Conservation (phyloP, 1,140 invertebrate species). For the Propsilocerus akamusi region DNA sequence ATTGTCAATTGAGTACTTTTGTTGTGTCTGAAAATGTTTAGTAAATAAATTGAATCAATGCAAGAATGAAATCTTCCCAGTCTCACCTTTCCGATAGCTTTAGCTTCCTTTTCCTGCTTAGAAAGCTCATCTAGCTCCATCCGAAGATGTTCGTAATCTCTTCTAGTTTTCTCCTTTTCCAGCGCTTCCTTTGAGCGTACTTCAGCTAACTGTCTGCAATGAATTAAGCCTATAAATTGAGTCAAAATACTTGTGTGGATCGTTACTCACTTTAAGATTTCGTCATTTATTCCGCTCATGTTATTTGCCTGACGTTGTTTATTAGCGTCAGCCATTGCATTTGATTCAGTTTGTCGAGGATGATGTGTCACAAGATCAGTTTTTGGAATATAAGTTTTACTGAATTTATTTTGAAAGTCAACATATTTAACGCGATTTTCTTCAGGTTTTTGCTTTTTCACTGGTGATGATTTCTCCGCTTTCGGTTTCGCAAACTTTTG, state of each 20-base stretch:
- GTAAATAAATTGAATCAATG: neutral
- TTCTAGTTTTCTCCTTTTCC: constrained; percentile 4
- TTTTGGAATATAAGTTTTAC: constrained; percentile 11
- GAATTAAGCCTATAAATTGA: neutral
- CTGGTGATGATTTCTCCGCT: neutral
- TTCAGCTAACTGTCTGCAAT: neutral
- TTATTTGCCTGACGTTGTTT: neutral
- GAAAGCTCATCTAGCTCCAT: neutral
- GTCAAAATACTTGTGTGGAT: neutral
- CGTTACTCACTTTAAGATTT: neutral
- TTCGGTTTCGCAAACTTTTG: neutral
- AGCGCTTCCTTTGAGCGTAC: constrained; percentile 2
- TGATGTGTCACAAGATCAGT: constrained; percentile 3
- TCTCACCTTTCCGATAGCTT: neutral
- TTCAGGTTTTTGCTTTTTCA: neutral
- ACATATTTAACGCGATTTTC: constrained; percentile 11
- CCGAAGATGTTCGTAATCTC: constrained; percentile 4
- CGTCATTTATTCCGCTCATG: neutral
- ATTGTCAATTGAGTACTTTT: neutral
- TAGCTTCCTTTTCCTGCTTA: neutral
- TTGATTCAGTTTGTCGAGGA: constrained; percentile 2
- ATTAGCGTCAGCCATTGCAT: constrained; percentile 4
- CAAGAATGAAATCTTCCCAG: neutral
- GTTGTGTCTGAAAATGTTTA: neutral
- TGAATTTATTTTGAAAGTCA: constrained; percentile 12